These are phyloP conservation scores for Callyntrura sp. DNA, from an alignment of 2,888 invertebrate genomes.

Conservation along the genomic window DNA sequence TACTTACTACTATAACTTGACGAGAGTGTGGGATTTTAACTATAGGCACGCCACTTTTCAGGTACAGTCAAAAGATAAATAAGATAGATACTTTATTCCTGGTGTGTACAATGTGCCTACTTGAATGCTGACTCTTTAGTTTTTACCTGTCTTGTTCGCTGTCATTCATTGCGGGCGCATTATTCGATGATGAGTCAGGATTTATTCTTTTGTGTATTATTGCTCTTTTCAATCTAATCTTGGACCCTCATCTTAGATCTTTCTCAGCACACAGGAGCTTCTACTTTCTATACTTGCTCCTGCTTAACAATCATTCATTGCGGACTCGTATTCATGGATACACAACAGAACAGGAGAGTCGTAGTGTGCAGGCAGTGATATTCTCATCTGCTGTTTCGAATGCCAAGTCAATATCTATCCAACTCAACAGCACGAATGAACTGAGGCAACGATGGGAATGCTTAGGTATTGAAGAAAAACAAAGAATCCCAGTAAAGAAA, in stretches of 20 bases:
- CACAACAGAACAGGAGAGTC: constrained; percentile 19
- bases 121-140: constrained; percentile 75
- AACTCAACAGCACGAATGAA: too few relatives aligned
- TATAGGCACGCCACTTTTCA: too few relatives aligned
- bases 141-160: constrained; percentile 81
- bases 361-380: too few relatives aligned
- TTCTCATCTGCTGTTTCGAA: too few relatives aligned
- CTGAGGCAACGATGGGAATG: too few relatives aligned
- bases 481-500: too few relatives aligned
- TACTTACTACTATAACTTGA: constrained; percentile 24
- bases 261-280: constrained; percentile 73
- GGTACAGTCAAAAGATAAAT: too few relatives aligned
- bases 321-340: neutral
- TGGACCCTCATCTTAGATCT: constrained; percentile 80
- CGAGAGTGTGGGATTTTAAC: neutral
- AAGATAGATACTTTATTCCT: too few relatives aligned
- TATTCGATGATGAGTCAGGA: constrained; percentile 84
- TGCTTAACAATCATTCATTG: neutral
- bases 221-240: constrained; percentile 82
- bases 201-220: constrained; percentile 80
- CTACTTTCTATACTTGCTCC: constrained; percentile 42
- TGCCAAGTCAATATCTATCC: too few relatives aligned
- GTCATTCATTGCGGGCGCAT: constrained; percentile 82
- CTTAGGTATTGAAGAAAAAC: too few relatives aligned
- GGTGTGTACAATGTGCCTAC: constrained; percentile 12